Evolutionary conservation across 1,140 invertebrate genomes (phyloP).

Genomic region (Atta cephalotes): DNA sequence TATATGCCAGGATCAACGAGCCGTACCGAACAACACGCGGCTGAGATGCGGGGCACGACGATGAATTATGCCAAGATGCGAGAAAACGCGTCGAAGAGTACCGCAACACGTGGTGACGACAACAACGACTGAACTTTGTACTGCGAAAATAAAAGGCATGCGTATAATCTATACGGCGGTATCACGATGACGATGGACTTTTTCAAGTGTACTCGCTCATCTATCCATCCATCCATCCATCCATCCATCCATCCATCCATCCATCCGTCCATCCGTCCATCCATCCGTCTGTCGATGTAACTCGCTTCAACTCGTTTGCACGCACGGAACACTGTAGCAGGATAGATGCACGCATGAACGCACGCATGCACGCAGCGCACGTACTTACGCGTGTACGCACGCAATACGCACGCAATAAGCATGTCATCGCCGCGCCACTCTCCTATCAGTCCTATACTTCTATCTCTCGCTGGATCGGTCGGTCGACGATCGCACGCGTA

Average conservation of each 20-base stretch:
- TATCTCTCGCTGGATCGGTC: constrained; percentile 26
- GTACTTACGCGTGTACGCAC: background rate
- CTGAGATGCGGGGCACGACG: background rate
- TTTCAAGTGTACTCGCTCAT: constrained; percentile 26
- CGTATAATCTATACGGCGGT: constrained; percentile 55
- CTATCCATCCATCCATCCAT: background rate
- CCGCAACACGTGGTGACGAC: constrained; percentile 31
- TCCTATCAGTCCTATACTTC: background rate
- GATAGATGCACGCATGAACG: background rate
- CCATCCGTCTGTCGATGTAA: background rate
- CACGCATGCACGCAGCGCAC: constrained; percentile 3
- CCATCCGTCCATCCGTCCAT: background rate
- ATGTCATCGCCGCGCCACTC: background rate
- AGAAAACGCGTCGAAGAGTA: constrained; percentile 19
- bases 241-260: background rate
- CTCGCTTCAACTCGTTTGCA: background rate
- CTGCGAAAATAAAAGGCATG: constrained; percentile 60
- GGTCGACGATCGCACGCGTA: constrained; percentile 61
- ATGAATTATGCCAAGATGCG: constrained; percentile 41
- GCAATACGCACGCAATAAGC: background rate
- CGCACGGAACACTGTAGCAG: background rate
- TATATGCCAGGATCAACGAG: constrained; percentile 16
- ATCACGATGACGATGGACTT: constrained; percentile 61
- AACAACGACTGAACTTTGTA: constrained; percentile 58
- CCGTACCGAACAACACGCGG: background rate